Conservation (phyloP, 2,888 invertebrate species). For the Liopterus haemorrhoidalis region DNA sequence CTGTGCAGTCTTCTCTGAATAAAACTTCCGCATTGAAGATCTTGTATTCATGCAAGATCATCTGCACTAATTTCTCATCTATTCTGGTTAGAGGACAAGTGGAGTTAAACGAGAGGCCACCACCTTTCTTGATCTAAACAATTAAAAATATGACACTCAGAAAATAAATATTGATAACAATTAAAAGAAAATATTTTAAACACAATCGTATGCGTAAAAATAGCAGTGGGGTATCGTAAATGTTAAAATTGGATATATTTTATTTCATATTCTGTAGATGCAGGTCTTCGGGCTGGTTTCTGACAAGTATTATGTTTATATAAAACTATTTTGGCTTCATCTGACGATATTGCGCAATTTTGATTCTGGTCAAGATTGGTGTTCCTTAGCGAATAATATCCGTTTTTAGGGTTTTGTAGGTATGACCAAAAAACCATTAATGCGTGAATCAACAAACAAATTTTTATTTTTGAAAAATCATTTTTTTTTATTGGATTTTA, state of each 20-base stretch:
- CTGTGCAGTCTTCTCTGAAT: conserved; percentile 91
- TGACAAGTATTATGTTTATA: too few relatives aligned
- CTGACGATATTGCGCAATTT: too few relatives aligned
- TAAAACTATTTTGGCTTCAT: too few relatives aligned
- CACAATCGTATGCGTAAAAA: background rate
- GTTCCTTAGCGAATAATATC: too few relatives aligned
- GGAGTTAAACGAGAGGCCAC: conserved; percentile 94
- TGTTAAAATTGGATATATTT: too few relatives aligned
- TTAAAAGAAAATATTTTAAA: conserved; percentile 1
- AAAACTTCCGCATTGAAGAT: conserved; percentile 93
- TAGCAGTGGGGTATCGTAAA: background rate
- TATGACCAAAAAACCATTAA: too few relatives aligned
- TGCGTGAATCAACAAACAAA: too few relatives aligned
- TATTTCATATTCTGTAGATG: too few relatives aligned
- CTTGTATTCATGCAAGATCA: conserved; percentile 98
- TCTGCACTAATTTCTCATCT: conserved; percentile 95
- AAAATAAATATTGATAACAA: conserved; percentile 5
- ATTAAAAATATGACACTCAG: conserved; percentile 18
- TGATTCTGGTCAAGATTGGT: too few relatives aligned
- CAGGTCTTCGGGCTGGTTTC: background rate
- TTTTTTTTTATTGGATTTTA: too few relatives aligned
- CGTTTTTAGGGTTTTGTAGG: too few relatives aligned
- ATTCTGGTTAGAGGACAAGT: conserved; percentile 88
- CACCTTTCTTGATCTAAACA: conserved; percentile 84
- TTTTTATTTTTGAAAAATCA: too few relatives aligned